These are phyloP conservation scores for Sinocyclocheilus grahami DNA, from an alignment of 2,113 vertebrate species.

Conservation along the genomic window DNA sequence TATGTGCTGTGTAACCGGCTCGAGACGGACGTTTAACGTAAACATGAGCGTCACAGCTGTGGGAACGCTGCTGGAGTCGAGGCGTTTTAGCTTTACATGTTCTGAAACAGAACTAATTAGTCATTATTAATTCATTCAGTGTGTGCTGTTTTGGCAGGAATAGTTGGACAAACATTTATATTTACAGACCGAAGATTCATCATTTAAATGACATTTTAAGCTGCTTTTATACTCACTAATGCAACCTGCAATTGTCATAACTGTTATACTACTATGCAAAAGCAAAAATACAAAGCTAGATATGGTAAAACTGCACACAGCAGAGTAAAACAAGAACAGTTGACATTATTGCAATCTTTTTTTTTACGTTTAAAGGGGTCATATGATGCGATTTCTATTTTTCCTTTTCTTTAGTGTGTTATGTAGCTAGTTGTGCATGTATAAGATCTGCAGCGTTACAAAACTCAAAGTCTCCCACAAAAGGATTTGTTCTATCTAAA, in stretches of 20 bases:
- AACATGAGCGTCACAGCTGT: background rate
- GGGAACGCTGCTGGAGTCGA: background rate
- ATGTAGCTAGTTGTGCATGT: too few relatives aligned
- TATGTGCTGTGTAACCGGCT: background rate
- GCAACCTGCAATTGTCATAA: background rate
- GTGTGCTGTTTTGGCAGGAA: background rate
- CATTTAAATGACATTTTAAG: background rate
- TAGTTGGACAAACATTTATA: background rate
- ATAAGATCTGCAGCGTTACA: too few relatives aligned
- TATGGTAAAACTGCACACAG: too few relatives aligned
- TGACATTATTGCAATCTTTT: background rate
- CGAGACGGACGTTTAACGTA: background rate
- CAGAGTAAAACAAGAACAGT: background rate
- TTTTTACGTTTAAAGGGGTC: too few relatives aligned
- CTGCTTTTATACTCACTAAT: background rate
- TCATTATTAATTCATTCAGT: background rate
- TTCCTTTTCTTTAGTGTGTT: too few relatives aligned
- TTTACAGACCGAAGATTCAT: background rate
- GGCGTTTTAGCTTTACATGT: background rate
- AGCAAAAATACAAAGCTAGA: too few relatives aligned
- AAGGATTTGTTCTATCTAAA: too few relatives aligned
- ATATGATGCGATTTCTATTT: too few relatives aligned
- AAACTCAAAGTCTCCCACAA: too few relatives aligned
- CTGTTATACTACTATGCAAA: background rate
- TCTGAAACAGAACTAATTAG: background rate